Percentiles rank a stretch among this genome's conserved stretches.
phyloP scores from a whole-genome alignment of 2,888 invertebrate species.

The Oxystoma pomonae region DNA sequence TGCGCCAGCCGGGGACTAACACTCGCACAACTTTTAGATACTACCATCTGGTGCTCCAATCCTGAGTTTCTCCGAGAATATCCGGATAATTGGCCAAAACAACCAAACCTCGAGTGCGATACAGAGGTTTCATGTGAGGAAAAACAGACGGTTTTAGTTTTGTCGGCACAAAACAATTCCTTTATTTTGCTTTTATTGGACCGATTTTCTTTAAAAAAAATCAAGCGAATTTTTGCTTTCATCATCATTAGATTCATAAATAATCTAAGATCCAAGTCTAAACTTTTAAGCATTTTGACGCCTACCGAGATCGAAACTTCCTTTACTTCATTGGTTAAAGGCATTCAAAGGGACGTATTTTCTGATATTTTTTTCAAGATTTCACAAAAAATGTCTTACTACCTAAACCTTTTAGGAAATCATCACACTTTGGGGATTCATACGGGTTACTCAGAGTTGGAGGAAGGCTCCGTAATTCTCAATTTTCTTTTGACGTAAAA shows the following conservation, averaged over 20 bases:
- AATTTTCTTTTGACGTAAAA: no score
- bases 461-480: no score
- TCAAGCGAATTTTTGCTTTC: not conserved
- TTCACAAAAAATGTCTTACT: not conserved
- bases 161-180: not conserved
- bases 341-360: not conserved
- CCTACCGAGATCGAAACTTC: slow-evolving; percentile 1
- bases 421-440: not conserved
- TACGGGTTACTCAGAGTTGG: no score
- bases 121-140: not conserved
- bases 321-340: not conserved
- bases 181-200: not conserved
- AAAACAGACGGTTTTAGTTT: not conserved
- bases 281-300: not conserved
- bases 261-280: slow-evolving; percentile 1
- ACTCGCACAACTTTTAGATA: no score
- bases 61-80: not conserved
- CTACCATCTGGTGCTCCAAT: not conserved
- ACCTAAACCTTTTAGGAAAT: slow-evolving; percentile 1
- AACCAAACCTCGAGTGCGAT: no score
- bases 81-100: not conserved
- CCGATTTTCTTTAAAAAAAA: not conserved
- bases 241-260: not conserved
- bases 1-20: no score
- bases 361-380: no score